Evolutionary conservation across 2,797 vertebrate genomes (phyloP), one percentile per base, ranked within the genome.

Genomic region (Sebastes goodei): DNA sequence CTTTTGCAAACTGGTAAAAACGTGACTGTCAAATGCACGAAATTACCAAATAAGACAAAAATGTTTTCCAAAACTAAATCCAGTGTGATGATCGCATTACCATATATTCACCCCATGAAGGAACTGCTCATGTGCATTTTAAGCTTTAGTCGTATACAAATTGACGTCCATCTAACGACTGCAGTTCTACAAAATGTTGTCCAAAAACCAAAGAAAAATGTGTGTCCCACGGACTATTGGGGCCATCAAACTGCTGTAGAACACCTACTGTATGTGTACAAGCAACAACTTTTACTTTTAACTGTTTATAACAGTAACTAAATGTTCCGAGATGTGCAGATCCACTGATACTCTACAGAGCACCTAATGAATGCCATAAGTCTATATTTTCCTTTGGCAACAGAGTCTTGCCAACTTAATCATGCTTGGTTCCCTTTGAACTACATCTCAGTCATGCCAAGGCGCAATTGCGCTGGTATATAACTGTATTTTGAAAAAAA

Each of bases 311-410:
- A 46, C 23, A 29, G 57, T 42, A 65, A 72, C 32, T 46, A 59
- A 65, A 56, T 33, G 56, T 71, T 71, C 42, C 4, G 2, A 71
- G 42, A 76, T 75, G 46, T 81, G 20, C 20, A 49, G 59, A 33
- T 20, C 32, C 10, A 55, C 15, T 71, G 62, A 74, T 64, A 57
- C 10, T 62, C 62, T 49, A 38, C 68, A 69, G 29, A 79, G 32
- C 0, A 0, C 2, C 23, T 79, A 84, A 89, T 81, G 68, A 83
- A 82, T 82, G 79, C 84, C 77, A 86, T 68, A 64, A 77, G 61
- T 9, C 14, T 35, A 38, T 55, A 62, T 61, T 80, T 81, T 65
- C n/a, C 59, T 82, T 74, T 71, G 42, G 72, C 62, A 81, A 10
- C 23, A 35, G 33, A 81, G 70, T 55, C 61, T 27, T 81, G 76